Base-by-base conservation (phyloP, 2,797 vertebrate species). In the Falco biarmicus region DNA sequence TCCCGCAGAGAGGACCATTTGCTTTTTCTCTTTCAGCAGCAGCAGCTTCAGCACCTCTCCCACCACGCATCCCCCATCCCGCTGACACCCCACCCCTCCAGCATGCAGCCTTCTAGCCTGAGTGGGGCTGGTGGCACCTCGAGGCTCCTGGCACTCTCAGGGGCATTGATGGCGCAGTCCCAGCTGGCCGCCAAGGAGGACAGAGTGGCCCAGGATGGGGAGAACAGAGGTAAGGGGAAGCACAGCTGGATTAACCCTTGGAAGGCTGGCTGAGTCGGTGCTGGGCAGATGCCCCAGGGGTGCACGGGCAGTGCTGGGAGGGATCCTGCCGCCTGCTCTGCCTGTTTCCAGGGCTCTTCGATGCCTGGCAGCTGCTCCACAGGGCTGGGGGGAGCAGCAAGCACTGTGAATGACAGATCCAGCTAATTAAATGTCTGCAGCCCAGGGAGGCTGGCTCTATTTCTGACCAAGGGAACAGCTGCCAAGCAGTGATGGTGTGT, bases 41-140 rank as follows among this genome's bases (percentile, higher is more conserved):
- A 99, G 98, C 99, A 99, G 98, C 99, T 99, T 97, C 99, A 99
- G 97, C 99, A 99, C 83, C 98, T 99, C 97, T 99, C 99, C 94
- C 99, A 99, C 96, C 99, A 99, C 4, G 95, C 98, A 43, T 98
- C 99, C 34, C 98, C 98, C 3, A 98, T 99, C 84, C 98, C 98
- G 16, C 98, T 99, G 97, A 96, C 98, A 2, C 98, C 98, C 2
- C 99, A 99, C 95, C 98, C 99, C 4, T 98, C 98, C 2, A 98
- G 99, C 70, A 96, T 99, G 89, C 97, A 96, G 86, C 86, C 95
- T 4, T 32, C 97, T 18, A 80, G 95, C 70, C 91, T 98, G 79
- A 92, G 87, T 0, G 78, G n/a, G 90, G 97, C 98, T 56, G 97
- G 98, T 1, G 94, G 97, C 5, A 57, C 98, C 64, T 96, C 98